Conservation (phyloP, 2,113 vertebrate species). For the Pantherophis guttatus region DNA sequence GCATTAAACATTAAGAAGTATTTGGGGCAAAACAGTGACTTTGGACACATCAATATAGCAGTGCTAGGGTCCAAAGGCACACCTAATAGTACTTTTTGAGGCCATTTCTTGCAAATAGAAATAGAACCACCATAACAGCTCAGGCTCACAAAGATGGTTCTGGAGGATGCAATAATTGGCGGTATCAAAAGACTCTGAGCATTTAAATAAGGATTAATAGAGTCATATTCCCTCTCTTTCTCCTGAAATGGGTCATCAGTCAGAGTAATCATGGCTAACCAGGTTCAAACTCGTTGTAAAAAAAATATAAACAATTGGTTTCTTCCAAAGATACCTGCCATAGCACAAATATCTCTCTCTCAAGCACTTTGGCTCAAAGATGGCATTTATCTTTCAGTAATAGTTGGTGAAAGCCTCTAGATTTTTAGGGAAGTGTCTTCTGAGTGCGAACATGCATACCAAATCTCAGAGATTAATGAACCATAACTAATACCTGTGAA, state of each 20-base stretch:
- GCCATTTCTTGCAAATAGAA: not conserved
- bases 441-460: not conserved
- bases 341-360: not conserved
- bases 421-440: not conserved
- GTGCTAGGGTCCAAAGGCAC: not conserved
- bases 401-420: not conserved
- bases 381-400: not conserved
- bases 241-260: not conserved
- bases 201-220: not conserved
- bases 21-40: not conserved
- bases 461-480: not conserved
- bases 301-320: not conserved
- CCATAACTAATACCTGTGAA: not conserved
- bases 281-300: not conserved
- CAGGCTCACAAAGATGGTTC: not conserved
- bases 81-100: not conserved
- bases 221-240: not conserved
- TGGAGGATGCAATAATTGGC: not conserved
- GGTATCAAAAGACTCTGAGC: not conserved
- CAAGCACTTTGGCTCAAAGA: not conserved
- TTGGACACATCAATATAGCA: not conserved
- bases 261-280: not conserved
- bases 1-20: not conserved
- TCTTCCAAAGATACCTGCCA: not conserved
- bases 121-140: not conserved